Base-by-base conservation (phyloP, 2,797 vertebrate genomes). In the Sorex maritimensis region DNA sequence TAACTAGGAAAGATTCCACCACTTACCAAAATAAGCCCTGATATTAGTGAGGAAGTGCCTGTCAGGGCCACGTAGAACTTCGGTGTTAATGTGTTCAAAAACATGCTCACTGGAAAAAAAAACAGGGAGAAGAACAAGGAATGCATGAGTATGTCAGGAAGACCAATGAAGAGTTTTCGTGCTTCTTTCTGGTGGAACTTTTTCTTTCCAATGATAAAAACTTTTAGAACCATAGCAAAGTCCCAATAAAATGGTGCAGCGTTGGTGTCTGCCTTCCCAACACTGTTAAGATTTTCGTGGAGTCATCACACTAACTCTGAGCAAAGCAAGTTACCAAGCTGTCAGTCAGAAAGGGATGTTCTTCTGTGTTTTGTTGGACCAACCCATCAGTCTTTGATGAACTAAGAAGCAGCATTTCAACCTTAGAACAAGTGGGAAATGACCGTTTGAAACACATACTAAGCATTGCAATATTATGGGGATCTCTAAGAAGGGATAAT, bases 11-110 rank as follows among this genome's bases (percentile, higher is more conserved):
- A 30, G 68, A 87, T 93, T 90, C 12, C 6, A 93, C 19, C 97
- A 98, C 99, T 99, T 98, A 99, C 99, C 99, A 99, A 98, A 98
- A 99, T 99, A 97, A 99, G 99, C 97, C 99, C 99, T 49, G 99
- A 99, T 98, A 99, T 99, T 98, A 99, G 98, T 52, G 99, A 99
- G 44, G 99, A 99, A 44, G 99, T 99, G 93, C 99, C 99, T 65
- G 99, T 99, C 98, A 99, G 98, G 96, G 99, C 99, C 98, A 99
- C 99, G 67, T 99, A 99, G 98, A 99, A 99, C 98, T 99, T 99
- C 97, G 99, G 99, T 6, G 99, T 99, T 98, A 99, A 98, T 13
- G 99, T 99, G 98, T 99, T 99, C 98, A 99, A 98, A 99, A 99
- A 99, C 99, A 99, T 99, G 98, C 99, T 99, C 98, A 99, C 99